These are phyloP conservation scores for Bettongia penicillata DNA, from an alignment of 2,113 vertebrate genomes.

Conservation along the genomic window DNA sequence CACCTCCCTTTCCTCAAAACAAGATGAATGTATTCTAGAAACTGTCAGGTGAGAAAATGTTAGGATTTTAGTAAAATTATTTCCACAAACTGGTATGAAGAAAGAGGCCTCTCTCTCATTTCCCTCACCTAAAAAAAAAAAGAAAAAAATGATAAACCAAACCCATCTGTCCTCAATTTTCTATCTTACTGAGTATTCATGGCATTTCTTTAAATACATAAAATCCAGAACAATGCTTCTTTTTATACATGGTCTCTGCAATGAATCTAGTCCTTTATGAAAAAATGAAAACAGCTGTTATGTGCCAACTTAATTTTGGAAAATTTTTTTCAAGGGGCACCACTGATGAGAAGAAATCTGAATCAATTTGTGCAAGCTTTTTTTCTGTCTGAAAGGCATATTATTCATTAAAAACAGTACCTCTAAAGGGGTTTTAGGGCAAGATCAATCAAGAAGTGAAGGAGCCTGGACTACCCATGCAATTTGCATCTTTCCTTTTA, in stretches of 20 bases:
- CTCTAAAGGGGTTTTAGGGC: constrained; percentile 21
- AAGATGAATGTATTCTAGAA: background rate
- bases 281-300: constrained; percentile 7
- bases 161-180: constrained; percentile 15
- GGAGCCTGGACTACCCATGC: constrained; percentile 25
- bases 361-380: constrained; percentile 1
- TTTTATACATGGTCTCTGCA: constrained; percentile 7
- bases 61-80: constrained; percentile 46
- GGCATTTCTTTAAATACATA: constrained; percentile 32
- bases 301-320: constrained; percentile 50
- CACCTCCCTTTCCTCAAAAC: background rate
- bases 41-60: background rate
- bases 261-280: constrained; percentile 36
- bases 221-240: constrained; percentile 1
- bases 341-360: constrained; percentile 58
- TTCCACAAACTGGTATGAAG: constrained; percentile 32
- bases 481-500: constrained; percentile 30
- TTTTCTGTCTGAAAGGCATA: constrained; percentile 38
- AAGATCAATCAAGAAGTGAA: background rate
- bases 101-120: background rate
- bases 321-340: constrained; percentile 41
- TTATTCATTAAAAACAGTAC: constrained; percentile 26
- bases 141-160: constrained; percentile 21
- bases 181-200: constrained; percentile 35
- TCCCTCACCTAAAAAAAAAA: constrained; percentile 30